Evolutionary conservation across 2,797 vertebrate genomes (phyloP), one percentile per base, ranked within the genome.

Genomic region (Sebastes melanostomus): DNA sequence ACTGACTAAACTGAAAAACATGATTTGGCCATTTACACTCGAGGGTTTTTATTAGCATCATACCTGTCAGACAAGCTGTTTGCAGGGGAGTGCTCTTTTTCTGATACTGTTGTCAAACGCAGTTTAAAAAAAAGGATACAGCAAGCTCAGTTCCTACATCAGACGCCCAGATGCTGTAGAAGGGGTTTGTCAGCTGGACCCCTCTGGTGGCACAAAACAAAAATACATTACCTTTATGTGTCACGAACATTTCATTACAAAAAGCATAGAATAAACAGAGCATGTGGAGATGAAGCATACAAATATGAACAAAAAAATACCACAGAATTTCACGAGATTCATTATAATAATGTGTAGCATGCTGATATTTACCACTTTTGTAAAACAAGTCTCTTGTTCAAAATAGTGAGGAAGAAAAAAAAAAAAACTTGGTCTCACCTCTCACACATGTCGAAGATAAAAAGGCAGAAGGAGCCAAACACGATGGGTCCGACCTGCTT

Each of bases 141-240:
- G 98, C 98, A 84, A 99, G 94, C 77, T 99, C 97, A 0, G 98
- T 98, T 77, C 98, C 98, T 5, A 99, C 95, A 59, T 99, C 98
- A 0, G 98, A 98, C 2, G 98, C 97, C 98, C 98, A 99, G 93
- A 99, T 98, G 92, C 98, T 99, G 93, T 98, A 99, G 96, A 99
- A 99, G 12, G 98, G 98, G 86, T 99, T 99, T 12, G 96, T 99
- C 86, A 99, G 94, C 90, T 99, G 98, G 59, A 99, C 97, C 3
- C 98, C 98, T 93, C 98, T 99, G 85, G 42, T 77, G 29, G 72
- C 14, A 81, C 5, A 76, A 75, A 75, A 34, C 20, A 66, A 6
- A 32, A 73, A 22, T 13, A 72, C 6, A 29, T 24, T 22, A n/a
- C 5, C 9, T 50, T 27, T 4, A 38, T 46, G 8, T 14, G 25